Percentiles rank a stretch among this genome's conserved stretches.
phyloP scores from a whole-genome alignment of 2,797 vertebrate species.

The Brachyalestes nurse region DNA sequence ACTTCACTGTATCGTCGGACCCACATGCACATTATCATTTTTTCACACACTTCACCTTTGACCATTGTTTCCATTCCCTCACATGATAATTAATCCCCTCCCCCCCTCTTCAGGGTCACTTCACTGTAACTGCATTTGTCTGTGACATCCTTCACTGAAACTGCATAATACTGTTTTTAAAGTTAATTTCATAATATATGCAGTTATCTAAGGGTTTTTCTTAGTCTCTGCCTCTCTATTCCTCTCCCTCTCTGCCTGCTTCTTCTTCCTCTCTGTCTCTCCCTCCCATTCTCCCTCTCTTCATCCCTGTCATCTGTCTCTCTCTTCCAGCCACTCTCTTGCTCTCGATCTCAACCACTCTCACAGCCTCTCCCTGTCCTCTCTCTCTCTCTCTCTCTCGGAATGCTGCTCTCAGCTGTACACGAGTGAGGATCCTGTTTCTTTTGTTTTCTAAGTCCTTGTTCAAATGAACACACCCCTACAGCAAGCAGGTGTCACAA shows the following conservation, averaged over 20 bases:
- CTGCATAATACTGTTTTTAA: no score
- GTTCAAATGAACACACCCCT: slow-evolving; percentile 73
- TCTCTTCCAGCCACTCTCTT: not conserved
- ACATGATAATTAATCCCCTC: not conserved
- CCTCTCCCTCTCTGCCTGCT: no score
- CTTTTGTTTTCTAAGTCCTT: slow-evolving; percentile 68
- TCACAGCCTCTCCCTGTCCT: not conserved
- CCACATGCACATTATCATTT: no score
- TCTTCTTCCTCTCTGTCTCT: no score
- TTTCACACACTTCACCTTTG: no score
- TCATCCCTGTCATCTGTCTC: not conserved
- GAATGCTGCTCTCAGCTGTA: not conserved
- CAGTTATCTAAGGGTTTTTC: no score
- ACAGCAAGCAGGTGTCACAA: slow-evolving; percentile 73
- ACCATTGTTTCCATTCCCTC: not conserved
- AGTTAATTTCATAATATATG: no score
- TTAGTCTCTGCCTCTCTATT: no score
- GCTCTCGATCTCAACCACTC: not conserved
- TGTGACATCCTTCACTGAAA: no score
- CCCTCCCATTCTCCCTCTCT: not conserved
- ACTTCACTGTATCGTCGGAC: no score
- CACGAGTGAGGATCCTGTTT: slow-evolving; percentile 71
- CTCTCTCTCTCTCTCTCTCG: not conserved
- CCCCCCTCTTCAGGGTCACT: no score
- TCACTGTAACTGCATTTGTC: no score